Conservation (phyloP, 2,797 vertebrate genomes). For the Sebastiscus tertius region DNA sequence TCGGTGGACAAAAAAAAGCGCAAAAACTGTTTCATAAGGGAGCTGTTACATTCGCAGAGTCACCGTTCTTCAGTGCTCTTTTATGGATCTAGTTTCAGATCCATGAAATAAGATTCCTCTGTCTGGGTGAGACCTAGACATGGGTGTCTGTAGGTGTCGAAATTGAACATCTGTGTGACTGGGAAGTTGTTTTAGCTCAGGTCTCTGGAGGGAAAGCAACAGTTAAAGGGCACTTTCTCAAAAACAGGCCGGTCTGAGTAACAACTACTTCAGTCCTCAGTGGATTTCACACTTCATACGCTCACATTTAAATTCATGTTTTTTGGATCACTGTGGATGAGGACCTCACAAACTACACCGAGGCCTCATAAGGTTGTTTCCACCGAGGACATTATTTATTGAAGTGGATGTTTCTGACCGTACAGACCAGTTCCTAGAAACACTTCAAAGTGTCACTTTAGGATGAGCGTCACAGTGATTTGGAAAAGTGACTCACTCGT, state of each 20-base stretch:
- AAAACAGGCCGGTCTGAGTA: constrained; percentile 46
- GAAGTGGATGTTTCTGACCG: constrained; percentile 6
- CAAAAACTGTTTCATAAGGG: constrained; percentile 18
- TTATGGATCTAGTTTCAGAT: constrained; percentile 43
- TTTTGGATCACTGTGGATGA: constrained; percentile 21
- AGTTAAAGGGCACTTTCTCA: constrained; percentile 75
- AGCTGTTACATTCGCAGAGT: constrained; percentile 33
- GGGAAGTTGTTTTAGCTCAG: constrained; percentile 38
- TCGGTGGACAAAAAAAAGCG: constrained; percentile 6
- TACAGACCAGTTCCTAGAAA: neutral
- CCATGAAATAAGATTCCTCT: constrained; percentile 43
- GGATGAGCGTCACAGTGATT: neutral
- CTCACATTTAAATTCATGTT: constrained; percentile 62
- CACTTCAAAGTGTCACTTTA: constrained; percentile 1
- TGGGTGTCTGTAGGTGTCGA: constrained; percentile 33
- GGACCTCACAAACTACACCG: constrained; percentile 1
- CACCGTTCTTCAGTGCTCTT: constrained; percentile 27
- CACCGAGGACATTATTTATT: constrained; percentile 8
- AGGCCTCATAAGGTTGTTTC: neutral
- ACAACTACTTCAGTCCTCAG: constrained; percentile 64
- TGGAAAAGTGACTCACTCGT: neutral
- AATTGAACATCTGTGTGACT: constrained; percentile 38
- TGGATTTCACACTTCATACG: constrained; percentile 77
- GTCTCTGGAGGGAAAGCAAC: constrained; percentile 47
- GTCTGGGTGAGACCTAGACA: constrained; percentile 28